phyloP scores from a whole-genome alignment of 2,113 vertebrate genomes.

The Salvator merianae region DNA sequence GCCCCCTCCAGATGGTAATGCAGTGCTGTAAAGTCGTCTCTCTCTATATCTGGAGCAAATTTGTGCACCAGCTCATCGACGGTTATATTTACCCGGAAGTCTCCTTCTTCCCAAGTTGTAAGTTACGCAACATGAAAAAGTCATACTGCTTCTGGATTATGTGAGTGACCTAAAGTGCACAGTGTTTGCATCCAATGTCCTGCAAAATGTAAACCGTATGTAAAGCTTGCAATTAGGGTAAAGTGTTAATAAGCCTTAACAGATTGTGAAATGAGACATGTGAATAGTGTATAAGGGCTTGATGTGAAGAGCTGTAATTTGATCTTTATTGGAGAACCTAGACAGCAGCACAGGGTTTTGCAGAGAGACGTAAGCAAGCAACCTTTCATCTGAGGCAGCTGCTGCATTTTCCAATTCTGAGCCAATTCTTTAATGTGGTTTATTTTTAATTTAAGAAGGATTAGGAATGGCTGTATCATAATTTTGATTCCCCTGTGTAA shows the following conservation, averaged over 20 bases:
- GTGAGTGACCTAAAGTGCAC: no score
- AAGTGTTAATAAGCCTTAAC: no score
- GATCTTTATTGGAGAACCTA: background rate
- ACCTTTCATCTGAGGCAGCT: constrained; percentile 16
- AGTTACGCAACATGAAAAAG: no score
- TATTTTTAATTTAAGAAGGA: constrained; percentile 47
- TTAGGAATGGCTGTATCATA: constrained; percentile 54
- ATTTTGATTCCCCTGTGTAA: constrained; percentile 48
- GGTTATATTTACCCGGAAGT: no score
- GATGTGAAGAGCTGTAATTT: background rate
- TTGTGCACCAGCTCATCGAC: background rate
- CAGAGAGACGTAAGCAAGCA: background rate
- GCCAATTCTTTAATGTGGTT: constrained; percentile 30
- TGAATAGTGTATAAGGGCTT: background rate
- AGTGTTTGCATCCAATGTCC: no score
- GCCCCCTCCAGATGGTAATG: background rate
- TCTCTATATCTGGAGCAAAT: background rate
- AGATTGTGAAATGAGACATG: background rate
- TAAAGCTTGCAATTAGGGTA: no score
- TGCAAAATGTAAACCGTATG: no score
- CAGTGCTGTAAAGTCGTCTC: background rate
- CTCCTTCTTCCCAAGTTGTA: no score
- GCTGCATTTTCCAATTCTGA: constrained; percentile 31
- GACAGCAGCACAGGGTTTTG: background rate
- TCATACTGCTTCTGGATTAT: no score